Evolutionary conservation across 2,797 vertebrate genomes (phyloP), one percentile per base, ranked within the genome.

Genomic region (Staurois parvus): DNA sequence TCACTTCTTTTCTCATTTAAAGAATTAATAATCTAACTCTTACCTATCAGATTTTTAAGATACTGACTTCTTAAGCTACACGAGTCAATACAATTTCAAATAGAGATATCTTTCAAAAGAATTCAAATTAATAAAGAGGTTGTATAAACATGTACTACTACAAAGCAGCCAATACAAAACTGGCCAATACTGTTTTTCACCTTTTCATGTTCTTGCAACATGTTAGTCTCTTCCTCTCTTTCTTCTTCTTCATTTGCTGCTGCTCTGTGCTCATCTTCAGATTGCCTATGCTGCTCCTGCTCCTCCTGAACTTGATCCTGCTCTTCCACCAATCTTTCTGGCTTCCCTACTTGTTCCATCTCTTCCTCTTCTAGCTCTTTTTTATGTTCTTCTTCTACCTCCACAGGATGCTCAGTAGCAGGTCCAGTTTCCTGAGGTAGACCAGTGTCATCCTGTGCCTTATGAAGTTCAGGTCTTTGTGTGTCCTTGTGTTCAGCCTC

Each of bases 331-430:
- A 97, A 93, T 64, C 82, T 96, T 86, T 98, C 95, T 1, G 96
- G 96, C 90, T 96, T 95, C 45, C 97, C 97, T 0, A 96, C 97
- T 90, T 98, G 97, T 84, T 97, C 97, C 97, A 98, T 97, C 72
- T 96, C 96, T 88, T 98, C 97, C 90, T 98, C 97, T 0, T 96
- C 97, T 59, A 98, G 94, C 89, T 98, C 96, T 88, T 94, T 96
- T 59, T 91, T 95, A 87, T 91, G 94, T 12, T 95, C 95, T 11
- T 95, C 93, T 59, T 94, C 90, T 62, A 89, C 89, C 59, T 91
- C 91, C 62, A 84, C 92, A 29, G 1, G 89, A 1, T 68, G 92
- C 72, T 89, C 91, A 4, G 91, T 93, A 0, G 91, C 90, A 45
- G 42, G 34, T 24, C 64, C 75, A 52, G 42, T 2, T 26, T 68